Percentiles rank a stretch among this genome's conserved stretches.
These are phyloP conservation scores for Anoplolepis gracilipes DNA, from an alignment of 1,140 invertebrate species.

Conservation along the genomic window DNA sequence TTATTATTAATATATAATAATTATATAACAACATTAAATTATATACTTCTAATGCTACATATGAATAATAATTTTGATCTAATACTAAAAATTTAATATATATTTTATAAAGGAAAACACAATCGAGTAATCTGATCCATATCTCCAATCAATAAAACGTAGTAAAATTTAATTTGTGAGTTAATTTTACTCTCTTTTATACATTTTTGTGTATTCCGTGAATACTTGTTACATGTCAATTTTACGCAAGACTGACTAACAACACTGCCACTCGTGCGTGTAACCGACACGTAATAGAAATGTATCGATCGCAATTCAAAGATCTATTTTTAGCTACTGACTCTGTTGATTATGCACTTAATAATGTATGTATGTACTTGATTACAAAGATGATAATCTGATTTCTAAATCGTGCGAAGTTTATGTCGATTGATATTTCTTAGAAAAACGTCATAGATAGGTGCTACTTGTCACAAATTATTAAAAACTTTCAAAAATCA, in stretches of 20 bases:
- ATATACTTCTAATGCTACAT: too few species aligned
- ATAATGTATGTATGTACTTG: background rate
- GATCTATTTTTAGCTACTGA: constrained; percentile 24
- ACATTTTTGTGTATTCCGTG: background rate
- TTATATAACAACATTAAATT: too few species aligned
- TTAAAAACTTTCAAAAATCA: background rate
- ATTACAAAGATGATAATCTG: background rate
- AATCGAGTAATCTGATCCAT: too few species aligned
- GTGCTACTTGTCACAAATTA: background rate
- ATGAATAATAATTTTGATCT: too few species aligned
- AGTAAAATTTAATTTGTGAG: too few species aligned
- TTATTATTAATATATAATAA: too few species aligned
- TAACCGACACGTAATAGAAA: background rate
- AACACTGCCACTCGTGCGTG: constrained; percentile 3
- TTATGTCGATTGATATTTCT: background rate
- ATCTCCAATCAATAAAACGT: too few species aligned
- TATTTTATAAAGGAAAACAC: too few species aligned
- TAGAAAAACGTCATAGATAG: background rate
- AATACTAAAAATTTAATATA: too few species aligned
- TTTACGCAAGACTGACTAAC: constrained; percentile 32
- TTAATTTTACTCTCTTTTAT: background rate
- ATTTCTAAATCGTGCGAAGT: background rate
- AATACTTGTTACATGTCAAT: background rate
- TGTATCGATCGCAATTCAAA: constrained; percentile 17
- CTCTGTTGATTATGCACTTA: background rate